phyloP scores from a whole-genome alignment of 2,113 vertebrate species.

The Aspidoscelis tigris region DNA sequence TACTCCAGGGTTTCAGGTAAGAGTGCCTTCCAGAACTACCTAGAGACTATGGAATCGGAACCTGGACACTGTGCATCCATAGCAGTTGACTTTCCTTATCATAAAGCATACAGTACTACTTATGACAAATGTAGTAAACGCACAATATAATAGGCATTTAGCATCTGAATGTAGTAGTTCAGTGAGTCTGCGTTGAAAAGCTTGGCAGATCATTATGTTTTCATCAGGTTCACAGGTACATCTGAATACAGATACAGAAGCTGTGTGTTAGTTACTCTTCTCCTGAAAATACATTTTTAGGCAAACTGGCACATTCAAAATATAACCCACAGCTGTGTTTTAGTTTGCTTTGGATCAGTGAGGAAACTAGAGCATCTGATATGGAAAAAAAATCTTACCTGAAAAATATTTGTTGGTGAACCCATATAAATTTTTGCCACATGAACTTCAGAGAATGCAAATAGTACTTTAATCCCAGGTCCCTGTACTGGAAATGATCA shows the following conservation, averaged over 20 bases:
- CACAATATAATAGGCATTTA: background rate
- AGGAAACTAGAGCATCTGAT: background rate
- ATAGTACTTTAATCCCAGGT: background rate
- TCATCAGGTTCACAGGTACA: background rate
- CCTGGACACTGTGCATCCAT: no score
- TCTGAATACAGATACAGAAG: background rate
- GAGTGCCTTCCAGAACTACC: no score
- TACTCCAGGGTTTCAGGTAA: background rate
- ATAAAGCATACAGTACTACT: background rate
- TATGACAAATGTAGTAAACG: background rate
- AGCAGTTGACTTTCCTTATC: background rate
- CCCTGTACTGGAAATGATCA: slow-evolving; percentile 17
- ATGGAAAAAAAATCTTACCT: slow-evolving; percentile 42
- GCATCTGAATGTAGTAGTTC: no score
- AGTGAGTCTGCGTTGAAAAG: background rate
- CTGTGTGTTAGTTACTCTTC: background rate
- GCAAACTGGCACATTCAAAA: slow-evolving; percentile 17
- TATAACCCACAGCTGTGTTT: background rate
- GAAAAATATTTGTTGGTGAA: slow-evolving; percentile 44
- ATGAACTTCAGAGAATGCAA: background rate
- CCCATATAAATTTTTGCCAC: slow-evolving; percentile 47
- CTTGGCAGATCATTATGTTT: background rate
- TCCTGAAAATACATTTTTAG: background rate
- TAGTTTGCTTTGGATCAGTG: slow-evolving; percentile 1
- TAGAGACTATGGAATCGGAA: no score